Evolutionary conservation across 2,797 vertebrate genomes (phyloP).

Genomic region (Sebastes vulpes): DNA sequence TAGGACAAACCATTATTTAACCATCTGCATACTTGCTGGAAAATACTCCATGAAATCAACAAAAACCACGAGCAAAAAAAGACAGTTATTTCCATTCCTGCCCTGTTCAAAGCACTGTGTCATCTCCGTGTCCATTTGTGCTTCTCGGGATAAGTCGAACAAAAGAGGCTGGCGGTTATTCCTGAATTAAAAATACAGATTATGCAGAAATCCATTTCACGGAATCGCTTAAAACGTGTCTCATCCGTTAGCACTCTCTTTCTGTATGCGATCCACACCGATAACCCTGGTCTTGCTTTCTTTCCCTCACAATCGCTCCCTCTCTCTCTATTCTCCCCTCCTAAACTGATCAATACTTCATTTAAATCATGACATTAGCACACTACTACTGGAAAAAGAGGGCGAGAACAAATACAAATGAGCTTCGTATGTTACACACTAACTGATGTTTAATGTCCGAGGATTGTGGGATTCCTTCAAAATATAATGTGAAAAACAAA

Average conservation of each 20-base stretch:
- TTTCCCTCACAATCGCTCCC: constrained; percentile 90
- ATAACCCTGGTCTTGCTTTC: constrained; percentile 90
- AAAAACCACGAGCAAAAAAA: constrained; percentile 64
- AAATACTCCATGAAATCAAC: constrained; percentile 74
- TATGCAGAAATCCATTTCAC: constrained; percentile 80
- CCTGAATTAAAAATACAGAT: constrained; percentile 76
- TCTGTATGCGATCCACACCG: constrained; percentile 88
- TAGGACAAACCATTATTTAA: constrained; percentile 63
- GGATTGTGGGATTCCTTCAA: constrained; percentile 50
- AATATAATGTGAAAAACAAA: constrained; percentile 67
- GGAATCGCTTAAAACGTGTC: constrained; percentile 80
- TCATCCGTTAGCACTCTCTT: constrained; percentile 86
- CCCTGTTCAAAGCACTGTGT: constrained; percentile 52
- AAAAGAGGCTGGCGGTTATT: constrained; percentile 63
- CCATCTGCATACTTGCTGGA: constrained; percentile 56
- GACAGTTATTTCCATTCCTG: constrained; percentile 56
- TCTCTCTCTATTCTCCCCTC: constrained; percentile 91
- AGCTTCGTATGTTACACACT: constrained; percentile 43
- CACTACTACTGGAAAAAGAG: constrained; percentile 81
- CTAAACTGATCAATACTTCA: constrained; percentile 94
- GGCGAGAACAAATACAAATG: constrained; percentile 73
- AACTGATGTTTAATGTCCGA: constrained; percentile 40
- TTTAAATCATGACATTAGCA: constrained; percentile 93
- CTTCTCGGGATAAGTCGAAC: constrained; percentile 60
- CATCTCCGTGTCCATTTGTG: constrained; percentile 59